Evolutionary conservation across 2,888 invertebrate species (phyloP).

Genomic region (Phragmatobia fuliginosa): DNA sequence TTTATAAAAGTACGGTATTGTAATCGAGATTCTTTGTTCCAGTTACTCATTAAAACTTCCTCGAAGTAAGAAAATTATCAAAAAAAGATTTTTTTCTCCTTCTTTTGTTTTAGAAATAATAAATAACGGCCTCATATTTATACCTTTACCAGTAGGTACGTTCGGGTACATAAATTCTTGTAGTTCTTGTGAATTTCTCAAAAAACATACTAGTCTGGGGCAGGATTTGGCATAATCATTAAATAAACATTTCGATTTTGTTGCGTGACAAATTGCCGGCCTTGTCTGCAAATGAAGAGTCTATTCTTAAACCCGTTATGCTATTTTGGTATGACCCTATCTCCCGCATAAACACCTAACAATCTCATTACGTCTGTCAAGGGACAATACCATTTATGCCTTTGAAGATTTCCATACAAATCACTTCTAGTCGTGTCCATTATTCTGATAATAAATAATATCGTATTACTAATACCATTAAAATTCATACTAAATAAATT

Average conservation of each 20-base stretch:
- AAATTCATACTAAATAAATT: background rate
- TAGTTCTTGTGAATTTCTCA: background rate
- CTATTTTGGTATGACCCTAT: slow-evolving; percentile 21
- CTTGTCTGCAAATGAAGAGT: slow-evolving; percentile 10
- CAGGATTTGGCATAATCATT: background rate
- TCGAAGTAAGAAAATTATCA: background rate
- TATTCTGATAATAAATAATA: background rate
- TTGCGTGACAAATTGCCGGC: background rate
- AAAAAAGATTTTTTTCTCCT: background rate
- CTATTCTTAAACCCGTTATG: slow-evolving; percentile 9
- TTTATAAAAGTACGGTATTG: background rate
- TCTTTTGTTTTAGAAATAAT: background rate
- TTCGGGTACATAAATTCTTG: no score
- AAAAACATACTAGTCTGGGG: background rate
- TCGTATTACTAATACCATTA: background rate
- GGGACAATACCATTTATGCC: background rate
- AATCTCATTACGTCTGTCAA: slow-evolving; percentile 13
- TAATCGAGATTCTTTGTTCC: background rate
- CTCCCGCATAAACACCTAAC: slow-evolving; percentile 14
- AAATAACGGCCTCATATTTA: no score
- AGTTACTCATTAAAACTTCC: background rate
- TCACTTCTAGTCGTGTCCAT: background rate
- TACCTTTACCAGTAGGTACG: no score
- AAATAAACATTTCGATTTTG: background rate
- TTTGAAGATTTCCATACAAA: background rate